Evolutionary conservation across 2,113 vertebrate genomes (phyloP), one percentile per base, ranked within the genome.

Genomic region (Rhynchopsitta pachyrhyncha): DNA sequence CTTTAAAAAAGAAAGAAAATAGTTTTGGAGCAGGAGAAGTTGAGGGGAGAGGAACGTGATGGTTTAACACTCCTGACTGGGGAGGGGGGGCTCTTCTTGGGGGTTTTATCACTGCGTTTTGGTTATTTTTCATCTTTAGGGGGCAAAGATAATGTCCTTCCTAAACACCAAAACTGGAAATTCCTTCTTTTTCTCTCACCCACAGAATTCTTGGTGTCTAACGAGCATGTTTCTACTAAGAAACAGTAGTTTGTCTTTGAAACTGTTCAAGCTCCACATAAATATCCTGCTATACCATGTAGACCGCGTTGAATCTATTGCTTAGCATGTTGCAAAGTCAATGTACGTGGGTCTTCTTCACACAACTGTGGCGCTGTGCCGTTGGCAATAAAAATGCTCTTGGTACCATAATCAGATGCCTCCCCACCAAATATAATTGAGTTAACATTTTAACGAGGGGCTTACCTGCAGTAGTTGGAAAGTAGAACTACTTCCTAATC

Each of bases 401-500:
- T 67, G 60, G 16, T 70, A 46, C 35, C 70, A 22, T 14, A 35
- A 67, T 78, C 62, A n/a, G 20, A n/a, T 90, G 22, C 59, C 63
- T 87, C 52, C 31, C 46, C 28, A 28, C 75, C 47, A 89, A 71
- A 49, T 90, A 81, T 80, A 85, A 87, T 33, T 64, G 46, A 77
- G 88, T 95, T 83, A 68, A 41, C 42, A 60, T 41, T 96, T 88
- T 92, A 92, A 59, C 31, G 31, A 69, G 17, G 25, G 69, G 37
- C 82, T 96, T 63, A 71, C 52, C 88, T 87, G 75, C 37, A 69
- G 52, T 63, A 78, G 35, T 19, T 95, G 89, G 33, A 74, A 96
- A 91, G 86, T 69, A 86, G 71, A 82, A 53, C 33, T 37, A 77
- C 57, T 93, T 60, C 9, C 63, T 95, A 96, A 92, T 96, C 81